Percentiles rank a stretch among this genome's conserved stretches.
These are phyloP conservation scores for Crenuchus spilurus DNA, from an alignment of 2,797 vertebrate species.

Conservation along the genomic window DNA sequence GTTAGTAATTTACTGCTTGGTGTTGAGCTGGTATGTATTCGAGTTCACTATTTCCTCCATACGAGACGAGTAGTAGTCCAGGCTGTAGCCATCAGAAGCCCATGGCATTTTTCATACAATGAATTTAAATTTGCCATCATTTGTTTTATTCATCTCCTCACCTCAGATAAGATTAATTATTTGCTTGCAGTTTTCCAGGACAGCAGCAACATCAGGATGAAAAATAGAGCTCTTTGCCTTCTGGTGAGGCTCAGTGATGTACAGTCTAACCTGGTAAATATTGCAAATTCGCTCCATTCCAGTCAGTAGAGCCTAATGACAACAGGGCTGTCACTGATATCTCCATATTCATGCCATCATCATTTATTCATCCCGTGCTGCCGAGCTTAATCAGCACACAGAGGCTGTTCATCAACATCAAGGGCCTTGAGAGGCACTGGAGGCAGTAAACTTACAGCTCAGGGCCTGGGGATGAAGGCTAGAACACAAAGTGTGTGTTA, in stretches of 20 bases:
- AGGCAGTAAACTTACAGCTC: neutral
- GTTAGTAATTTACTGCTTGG: neutral
- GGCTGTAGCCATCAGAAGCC: neutral
- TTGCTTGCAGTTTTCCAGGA: neutral
- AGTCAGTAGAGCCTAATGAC: constrained; percentile 36
- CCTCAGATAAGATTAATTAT: constrained; percentile 4
- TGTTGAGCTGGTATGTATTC: neutral
- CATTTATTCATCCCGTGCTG: constrained; percentile 51
- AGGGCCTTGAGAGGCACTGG: constrained; percentile 34
- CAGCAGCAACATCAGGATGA: constrained; percentile 11
- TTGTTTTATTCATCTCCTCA: constrained; percentile 3
- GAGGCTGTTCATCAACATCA: constrained; percentile 44
- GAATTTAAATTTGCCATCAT: neutral
- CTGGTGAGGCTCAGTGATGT: constrained; percentile 7
- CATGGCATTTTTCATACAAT: neutral
- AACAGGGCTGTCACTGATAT: constrained; percentile 24
- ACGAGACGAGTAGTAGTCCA: neutral
- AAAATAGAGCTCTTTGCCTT: constrained; percentile 21
- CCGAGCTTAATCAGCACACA: constrained; percentile 39
- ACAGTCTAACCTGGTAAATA: constrained; percentile 31
- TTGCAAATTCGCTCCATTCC: constrained; percentile 34
- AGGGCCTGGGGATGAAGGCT: neutral
- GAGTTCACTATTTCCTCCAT: neutral
- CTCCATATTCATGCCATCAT: constrained; percentile 51
- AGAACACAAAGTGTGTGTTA: neutral